Conservation (phyloP, 1,140 invertebrate genomes). For the Cherax destructor region DNA sequence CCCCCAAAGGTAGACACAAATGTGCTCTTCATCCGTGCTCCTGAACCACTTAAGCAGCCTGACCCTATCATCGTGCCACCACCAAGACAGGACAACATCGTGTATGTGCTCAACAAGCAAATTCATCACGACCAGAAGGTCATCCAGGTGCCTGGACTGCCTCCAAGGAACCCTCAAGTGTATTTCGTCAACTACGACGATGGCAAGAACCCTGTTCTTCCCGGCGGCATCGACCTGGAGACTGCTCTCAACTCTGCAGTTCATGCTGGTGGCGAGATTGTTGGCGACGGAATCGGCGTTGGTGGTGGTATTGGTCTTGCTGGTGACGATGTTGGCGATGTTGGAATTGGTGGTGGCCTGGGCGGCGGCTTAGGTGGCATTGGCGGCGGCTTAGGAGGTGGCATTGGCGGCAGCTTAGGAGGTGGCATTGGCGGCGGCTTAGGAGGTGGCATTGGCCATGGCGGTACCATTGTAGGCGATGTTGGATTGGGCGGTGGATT, state of each 20-base stretch:
- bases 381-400: not conserved
- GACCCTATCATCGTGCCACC: slow-evolving; percentile 28
- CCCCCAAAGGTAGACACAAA: slow-evolving; percentile 12
- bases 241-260: not conserved
- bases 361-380: too few relatives aligned
- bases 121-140: slow-evolving; percentile 5
- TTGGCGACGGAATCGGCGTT: not conserved
- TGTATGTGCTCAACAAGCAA: slow-evolving; percentile 8
- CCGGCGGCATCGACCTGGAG: not conserved
- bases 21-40: slow-evolving; percentile 24
- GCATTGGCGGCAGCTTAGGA: not conserved
- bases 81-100: slow-evolving; percentile 24
- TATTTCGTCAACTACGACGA: slow-evolving; percentile 20
- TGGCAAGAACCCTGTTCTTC: not conserved
- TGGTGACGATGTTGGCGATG: not conserved
- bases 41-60: not conserved
- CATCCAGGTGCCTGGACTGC: not conserved
- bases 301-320: not conserved
- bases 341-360: not conserved
- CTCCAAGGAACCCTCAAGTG: slow-evolving; percentile 2
- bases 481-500: not conserved
- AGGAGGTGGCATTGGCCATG: not conserved
- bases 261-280: not conserved
- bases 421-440: not conserved
- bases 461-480: not conserved